These are phyloP conservation scores for Lagria hirta DNA, from an alignment of 2,888 invertebrate species.

Conservation along the genomic window DNA sequence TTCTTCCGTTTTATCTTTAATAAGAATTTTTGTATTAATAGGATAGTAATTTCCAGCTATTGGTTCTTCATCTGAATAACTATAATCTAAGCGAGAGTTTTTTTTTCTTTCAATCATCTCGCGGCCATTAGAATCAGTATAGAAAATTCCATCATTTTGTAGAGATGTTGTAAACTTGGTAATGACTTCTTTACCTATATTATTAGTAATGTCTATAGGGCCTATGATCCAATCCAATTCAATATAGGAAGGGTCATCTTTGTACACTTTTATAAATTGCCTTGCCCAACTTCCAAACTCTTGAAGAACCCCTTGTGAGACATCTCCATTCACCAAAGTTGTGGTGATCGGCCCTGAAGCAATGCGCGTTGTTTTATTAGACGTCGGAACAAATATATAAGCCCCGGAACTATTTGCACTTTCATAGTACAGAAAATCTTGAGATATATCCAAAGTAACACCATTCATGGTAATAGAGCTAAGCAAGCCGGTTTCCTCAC, in stretches of 20 bases:
- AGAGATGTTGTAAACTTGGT: constrained; percentile 63
- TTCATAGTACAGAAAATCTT: constrained; percentile 72
- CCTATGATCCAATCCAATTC: constrained; percentile 56
- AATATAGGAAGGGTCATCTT: constrained; percentile 51
- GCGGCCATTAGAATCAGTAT: constrained; percentile 79
- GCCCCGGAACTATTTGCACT: constrained; percentile 82
- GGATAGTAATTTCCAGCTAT: constrained; percentile 75
- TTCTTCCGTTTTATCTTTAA: constrained; percentile 55
- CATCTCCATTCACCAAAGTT: constrained; percentile 47
- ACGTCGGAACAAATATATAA: constrained; percentile 78
- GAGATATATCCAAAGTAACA: constrained; percentile 53
- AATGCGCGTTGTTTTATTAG: constrained; percentile 43
- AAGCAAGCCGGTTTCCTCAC: constrained; percentile 60
- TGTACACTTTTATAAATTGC: constrained; percentile 67
- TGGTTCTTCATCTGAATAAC: constrained; percentile 56
- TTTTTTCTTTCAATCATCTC: constrained; percentile 65
- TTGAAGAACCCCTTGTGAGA: constrained; percentile 65
- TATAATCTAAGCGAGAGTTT: constrained; percentile 62
- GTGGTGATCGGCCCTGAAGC: constrained; percentile 9
- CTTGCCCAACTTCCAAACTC: constrained; percentile 67
- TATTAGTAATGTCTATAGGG: constrained; percentile 61
- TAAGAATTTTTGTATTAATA: constrained; percentile 65
- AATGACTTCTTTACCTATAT: constrained; percentile 69
- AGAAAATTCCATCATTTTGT: constrained; percentile 60
- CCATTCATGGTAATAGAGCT: constrained; percentile 56